Evolutionary conservation across 2,797 vertebrate genomes (phyloP).

Genomic region (Odontamblyopus rebecca): DNA sequence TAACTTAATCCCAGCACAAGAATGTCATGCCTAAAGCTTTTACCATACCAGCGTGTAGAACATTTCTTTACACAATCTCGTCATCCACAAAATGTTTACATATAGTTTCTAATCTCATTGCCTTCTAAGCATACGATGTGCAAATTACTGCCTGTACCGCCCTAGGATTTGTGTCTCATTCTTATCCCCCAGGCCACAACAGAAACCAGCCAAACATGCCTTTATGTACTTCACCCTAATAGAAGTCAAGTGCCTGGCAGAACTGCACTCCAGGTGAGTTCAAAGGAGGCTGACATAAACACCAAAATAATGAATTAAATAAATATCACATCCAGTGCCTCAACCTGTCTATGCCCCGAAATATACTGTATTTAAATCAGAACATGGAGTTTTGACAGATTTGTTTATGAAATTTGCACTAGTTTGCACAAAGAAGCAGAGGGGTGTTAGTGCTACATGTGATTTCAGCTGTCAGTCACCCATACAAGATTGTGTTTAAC

Average conservation of each 20-base stretch:
- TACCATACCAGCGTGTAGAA: too few relatives aligned
- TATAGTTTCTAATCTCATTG: constrained; percentile 44
- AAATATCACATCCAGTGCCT: neutral
- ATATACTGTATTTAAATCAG: constrained; percentile 1
- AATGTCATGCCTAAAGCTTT: neutral
- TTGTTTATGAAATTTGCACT: neutral
- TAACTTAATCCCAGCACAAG: neutral
- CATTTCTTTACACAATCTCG: neutral
- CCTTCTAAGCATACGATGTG: constrained; percentile 42
- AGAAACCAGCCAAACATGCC: constrained; percentile 43
- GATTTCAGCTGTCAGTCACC: constrained; percentile 5
- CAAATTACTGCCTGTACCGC: constrained; percentile 52
- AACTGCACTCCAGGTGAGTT: constrained; percentile 37
- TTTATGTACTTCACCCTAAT: constrained; percentile 45
- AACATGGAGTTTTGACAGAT: neutral
- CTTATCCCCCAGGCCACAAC: constrained; percentile 48
- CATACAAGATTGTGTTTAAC: constrained; percentile 1
- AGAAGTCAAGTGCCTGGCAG: constrained; percentile 42
- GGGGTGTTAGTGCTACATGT: neutral
- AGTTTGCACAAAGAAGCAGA: neutral
- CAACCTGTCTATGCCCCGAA: too few relatives aligned
- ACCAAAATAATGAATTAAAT: neutral
- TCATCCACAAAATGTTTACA: constrained; percentile 33
- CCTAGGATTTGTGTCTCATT: constrained; percentile 45
- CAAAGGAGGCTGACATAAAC: constrained; percentile 11